Conservation (phyloP, 2,797 vertebrate genomes). For the Gallinago stenura region DNA sequence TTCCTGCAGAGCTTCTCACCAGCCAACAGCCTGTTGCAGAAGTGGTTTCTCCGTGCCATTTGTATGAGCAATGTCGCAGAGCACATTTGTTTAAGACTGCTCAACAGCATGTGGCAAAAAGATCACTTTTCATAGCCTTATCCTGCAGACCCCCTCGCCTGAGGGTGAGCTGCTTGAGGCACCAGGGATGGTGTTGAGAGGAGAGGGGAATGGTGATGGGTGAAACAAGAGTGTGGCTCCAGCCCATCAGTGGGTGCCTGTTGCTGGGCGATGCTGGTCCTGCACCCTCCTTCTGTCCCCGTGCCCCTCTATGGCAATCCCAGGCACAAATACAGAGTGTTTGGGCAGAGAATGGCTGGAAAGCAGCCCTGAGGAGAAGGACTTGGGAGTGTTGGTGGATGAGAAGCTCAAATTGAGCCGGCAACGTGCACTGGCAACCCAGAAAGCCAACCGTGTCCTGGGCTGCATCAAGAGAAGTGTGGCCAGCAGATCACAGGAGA, state of each 20-base stretch:
- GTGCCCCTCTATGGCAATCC: too few relatives aligned
- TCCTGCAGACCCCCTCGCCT: not conserved
- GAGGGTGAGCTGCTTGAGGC: not conserved
- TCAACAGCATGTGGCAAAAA: not conserved
- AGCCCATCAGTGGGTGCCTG: not conserved
- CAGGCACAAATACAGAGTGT: too few relatives aligned
- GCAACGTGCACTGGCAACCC: too few relatives aligned
- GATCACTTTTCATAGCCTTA: not conserved
- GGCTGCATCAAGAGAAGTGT: too few relatives aligned
- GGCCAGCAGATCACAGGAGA: too few relatives aligned
- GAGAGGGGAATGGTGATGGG: not conserved
- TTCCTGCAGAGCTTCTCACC: conserved; percentile 25
- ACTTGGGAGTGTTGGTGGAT: too few relatives aligned
- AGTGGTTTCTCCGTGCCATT: not conserved
- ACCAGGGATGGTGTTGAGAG: not conserved
- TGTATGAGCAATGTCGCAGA: not conserved
- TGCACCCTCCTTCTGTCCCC: not conserved
- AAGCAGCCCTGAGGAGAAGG: too few relatives aligned
- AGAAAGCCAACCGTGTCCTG: too few relatives aligned
- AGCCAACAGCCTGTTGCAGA: not conserved
- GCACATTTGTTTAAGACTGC: not conserved
- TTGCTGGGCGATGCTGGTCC: not conserved
- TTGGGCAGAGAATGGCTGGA: too few relatives aligned
- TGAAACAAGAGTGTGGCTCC: not conserved
- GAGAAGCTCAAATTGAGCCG: too few relatives aligned